Evolutionary conservation across 1,140 invertebrate species (phyloP), one percentile per base, ranked within the genome.

Genomic region (Andrena cerasifolii): DNA sequence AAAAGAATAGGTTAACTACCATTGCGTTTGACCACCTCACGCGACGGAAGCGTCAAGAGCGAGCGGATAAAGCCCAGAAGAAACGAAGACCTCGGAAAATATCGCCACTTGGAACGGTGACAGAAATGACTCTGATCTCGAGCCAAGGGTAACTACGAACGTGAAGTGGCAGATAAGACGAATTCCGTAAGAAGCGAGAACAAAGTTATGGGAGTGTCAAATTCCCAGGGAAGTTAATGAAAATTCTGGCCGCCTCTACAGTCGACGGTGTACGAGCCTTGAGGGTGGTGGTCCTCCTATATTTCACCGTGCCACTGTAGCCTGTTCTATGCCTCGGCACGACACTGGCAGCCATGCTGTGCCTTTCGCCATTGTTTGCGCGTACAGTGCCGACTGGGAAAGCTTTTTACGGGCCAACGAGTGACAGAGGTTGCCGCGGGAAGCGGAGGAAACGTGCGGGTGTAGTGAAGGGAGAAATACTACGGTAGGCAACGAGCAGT

Each of bases 201-300:
- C 53, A 59, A 59, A 47, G 40, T 59, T 31, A 43, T 16, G 2
- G 14, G 10, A 18, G 6, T 6, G 24, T 31, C 40, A 8, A 24
- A 33, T 59, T 24, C 18, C 2, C 14, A 0, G 26, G 0, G 14
- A 18, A 47, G 58, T 71, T 71, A 71, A 71, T 71, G 53, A 71
- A 71, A 59, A 71, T 59, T 47, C 40, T 24, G 26, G 16, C 10
- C 33, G 1, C 7, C 0, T 31, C 0, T 26, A 21, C 16, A 10
- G 24, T 12, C 53, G 10, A 3, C 8, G 1, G 24, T 10, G 5
- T n/a, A 4, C 10, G 16, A 33, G 16, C 10, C 45, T 33, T 7
- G 8, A 2, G 21, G 6, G n/a, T 5, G 31, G 2, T 1, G 5
- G 18, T 33, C 2, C 21, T 18, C 1, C 21, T 31, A 16, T 16